A percentile compares a stretch with the other conserved stretches of the same genome.
phyloP scores from a whole-genome alignment of 2,888 invertebrate species.

The Busseola fusca region DNA sequence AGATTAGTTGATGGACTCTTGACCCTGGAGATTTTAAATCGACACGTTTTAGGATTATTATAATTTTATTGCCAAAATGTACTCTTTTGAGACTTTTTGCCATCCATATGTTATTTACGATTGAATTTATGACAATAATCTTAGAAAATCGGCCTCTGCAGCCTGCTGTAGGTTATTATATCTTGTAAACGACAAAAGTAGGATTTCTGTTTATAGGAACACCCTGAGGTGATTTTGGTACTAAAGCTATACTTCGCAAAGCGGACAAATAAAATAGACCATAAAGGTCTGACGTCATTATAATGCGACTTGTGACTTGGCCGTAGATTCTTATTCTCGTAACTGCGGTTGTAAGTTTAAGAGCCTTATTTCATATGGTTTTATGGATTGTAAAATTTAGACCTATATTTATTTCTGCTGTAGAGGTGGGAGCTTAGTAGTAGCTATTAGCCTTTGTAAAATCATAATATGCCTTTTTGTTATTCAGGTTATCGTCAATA shows the following conservation, averaged over 20 bases:
- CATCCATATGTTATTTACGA: slow-evolving; percentile 55
- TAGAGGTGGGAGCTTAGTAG: slow-evolving; percentile 17
- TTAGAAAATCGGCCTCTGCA: slow-evolving; percentile 40
- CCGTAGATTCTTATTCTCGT: slow-evolving; percentile 25
- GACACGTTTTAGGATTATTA: slow-evolving; percentile 54
- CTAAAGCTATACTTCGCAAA: slow-evolving; percentile 22
- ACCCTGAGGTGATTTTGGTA: slow-evolving; percentile 26
- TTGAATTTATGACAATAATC: slow-evolving; percentile 59
- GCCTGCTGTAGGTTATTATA: slow-evolving; percentile 37
- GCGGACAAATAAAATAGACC: slow-evolving; percentile 32
- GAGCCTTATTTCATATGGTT: slow-evolving; percentile 51
- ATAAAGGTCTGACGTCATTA: slow-evolving; percentile 43
- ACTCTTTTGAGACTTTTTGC: slow-evolving; percentile 46
- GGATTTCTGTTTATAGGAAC: slow-evolving; percentile 47
- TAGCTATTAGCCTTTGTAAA: slow-evolving; percentile 30
- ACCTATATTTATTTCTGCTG: slow-evolving; percentile 36
- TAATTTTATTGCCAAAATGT: slow-evolving; percentile 56
- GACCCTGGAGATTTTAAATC: slow-evolving; percentile 53
- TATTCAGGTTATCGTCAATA: slow-evolving; percentile 7
- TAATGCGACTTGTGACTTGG: slow-evolving; percentile 38
- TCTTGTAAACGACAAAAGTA: slow-evolving; percentile 37
- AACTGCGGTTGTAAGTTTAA: slow-evolving; percentile 36
- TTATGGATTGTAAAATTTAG: slow-evolving; percentile 55
- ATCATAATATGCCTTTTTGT: slow-evolving; percentile 19
- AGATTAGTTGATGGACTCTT: slow-evolving; percentile 42